A percentile compares a stretch with the other conserved stretches of the same genome.
These are phyloP conservation scores for Anolis sagrei DNA, from an alignment of 2,113 vertebrate genomes.

Conservation along the genomic window DNA sequence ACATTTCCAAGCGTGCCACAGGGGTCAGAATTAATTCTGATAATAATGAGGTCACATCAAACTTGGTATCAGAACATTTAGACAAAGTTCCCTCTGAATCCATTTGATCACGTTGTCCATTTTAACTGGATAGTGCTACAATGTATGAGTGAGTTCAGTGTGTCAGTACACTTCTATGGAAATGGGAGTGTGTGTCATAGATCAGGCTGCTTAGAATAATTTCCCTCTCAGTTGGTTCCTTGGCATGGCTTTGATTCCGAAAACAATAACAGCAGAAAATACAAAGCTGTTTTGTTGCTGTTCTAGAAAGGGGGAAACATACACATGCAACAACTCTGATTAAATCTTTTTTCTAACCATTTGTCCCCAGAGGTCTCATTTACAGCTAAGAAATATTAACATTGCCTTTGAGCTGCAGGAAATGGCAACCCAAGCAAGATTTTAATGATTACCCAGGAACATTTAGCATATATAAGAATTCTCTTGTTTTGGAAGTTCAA, in stretches of 20 bases:
- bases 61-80: conserved; percentile 21
- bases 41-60: conserved; percentile 56
- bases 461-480: conserved; percentile 69
- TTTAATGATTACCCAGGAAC: conserved; percentile 78
- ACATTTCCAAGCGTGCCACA: conserved; percentile 52
- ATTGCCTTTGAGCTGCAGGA: conserved; percentile 70
- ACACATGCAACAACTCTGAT: conserved; percentile 38
- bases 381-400: conserved; percentile 70
- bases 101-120: not conserved
- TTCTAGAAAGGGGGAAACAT: conserved; percentile 44
- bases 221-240: conserved; percentile 10
- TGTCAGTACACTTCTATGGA: not conserved
- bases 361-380: conserved; percentile 80
- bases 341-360: conserved; percentile 64
- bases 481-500: conserved; percentile 70
- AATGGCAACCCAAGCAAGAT: conserved; percentile 71
- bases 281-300: conserved; percentile 36
- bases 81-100: not conserved
- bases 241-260: conserved; percentile 44
- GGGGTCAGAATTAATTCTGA: conserved; percentile 62
- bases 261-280: conserved; percentile 33
- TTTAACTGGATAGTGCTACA: not conserved
- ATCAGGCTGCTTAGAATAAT: conserved; percentile 11
- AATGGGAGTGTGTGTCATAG: not conserved
- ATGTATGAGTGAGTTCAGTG: not conserved